These are phyloP conservation scores for Orchestia grillus DNA, from an alignment of 1,140 invertebrate genomes.

Conservation along the genomic window DNA sequence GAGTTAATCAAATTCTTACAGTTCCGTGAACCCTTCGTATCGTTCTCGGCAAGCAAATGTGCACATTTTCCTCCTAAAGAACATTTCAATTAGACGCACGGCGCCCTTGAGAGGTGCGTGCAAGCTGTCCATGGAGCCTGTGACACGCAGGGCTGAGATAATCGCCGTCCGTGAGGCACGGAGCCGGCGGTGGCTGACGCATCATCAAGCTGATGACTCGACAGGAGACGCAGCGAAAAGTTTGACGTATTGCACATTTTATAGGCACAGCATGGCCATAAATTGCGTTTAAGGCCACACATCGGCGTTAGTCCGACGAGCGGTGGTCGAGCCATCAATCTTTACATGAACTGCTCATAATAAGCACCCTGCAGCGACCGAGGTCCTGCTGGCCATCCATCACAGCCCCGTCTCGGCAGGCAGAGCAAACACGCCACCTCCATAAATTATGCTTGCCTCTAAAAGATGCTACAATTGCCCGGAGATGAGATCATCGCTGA, in stretches of 20 bases:
- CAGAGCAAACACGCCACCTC: slow-evolving; percentile 29
- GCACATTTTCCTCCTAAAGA: too few relatives aligned
- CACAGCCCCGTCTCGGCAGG: slow-evolving; percentile 28
- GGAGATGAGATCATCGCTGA: slow-evolving; percentile 22
- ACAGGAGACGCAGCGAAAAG: slow-evolving; percentile 4
- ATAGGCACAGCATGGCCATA: slow-evolving; percentile 1
- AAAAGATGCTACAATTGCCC: slow-evolving; percentile 33
- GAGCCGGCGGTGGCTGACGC: neutral
- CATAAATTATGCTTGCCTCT: slow-evolving; percentile 46
- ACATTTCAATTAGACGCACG: neutral
- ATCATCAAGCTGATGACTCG: neutral
- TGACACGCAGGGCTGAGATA: neutral
- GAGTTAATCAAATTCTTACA: too few relatives aligned
- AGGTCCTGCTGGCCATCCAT: slow-evolving; percentile 7
- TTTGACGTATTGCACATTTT: slow-evolving; percentile 18
- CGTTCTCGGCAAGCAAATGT: too few relatives aligned
- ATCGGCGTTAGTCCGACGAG: neutral
- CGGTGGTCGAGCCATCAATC: slow-evolving; percentile 49
- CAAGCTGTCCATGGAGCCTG: neutral
- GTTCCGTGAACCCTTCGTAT: too few relatives aligned
- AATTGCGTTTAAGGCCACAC: slow-evolving; percentile 45
- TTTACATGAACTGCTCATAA: slow-evolving; percentile 52
- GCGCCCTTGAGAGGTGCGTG: neutral
- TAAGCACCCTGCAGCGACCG: slow-evolving; percentile 28
- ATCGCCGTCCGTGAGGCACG: neutral